A percentile compares a stretch with the other conserved stretches of the same genome.
Evolutionary conservation across 2,113 vertebrate species (phyloP).

Genomic region (Sphaerodactylus townsendi): DNA sequence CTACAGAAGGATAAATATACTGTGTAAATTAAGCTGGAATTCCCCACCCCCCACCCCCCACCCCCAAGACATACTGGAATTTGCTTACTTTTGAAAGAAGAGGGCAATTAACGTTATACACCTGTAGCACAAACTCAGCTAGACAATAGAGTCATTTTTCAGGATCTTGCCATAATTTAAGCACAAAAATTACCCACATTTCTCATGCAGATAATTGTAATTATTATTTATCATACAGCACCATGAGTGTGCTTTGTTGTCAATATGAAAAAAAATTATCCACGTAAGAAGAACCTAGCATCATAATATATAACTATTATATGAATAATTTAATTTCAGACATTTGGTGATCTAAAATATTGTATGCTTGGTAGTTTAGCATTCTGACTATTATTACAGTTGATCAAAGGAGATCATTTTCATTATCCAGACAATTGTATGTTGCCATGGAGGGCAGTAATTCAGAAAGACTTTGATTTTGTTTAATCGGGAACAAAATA

Average conservation of each 20-base stretch:
- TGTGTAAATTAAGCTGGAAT: not conserved
- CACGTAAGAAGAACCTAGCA: not conserved
- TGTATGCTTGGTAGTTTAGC: not conserved
- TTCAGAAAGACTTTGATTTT: too few species aligned
- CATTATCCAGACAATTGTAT: too few species aligned
- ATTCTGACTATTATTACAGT: not conserved
- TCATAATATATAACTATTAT: not conserved
- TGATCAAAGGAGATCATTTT: not conserved
- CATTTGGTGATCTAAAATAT: not conserved
- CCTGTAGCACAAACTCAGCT: not conserved
- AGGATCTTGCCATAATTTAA: not conserved
- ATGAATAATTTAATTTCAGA: not conserved
- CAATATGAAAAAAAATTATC: slow-evolving; percentile 21
- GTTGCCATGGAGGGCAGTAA: too few species aligned
- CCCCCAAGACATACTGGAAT: not conserved
- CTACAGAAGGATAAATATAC: not conserved
- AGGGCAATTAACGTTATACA: slow-evolving; percentile 6
- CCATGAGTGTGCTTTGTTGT: not conserved
- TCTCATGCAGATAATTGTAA: not conserved
- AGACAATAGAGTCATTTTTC: slow-evolving; percentile 16
- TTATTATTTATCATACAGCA: not conserved
- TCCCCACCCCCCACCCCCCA: not conserved
- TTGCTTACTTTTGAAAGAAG: not conserved
- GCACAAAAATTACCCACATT: not conserved
- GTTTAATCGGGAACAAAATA: too few species aligned